Conservation (phyloP, 2,113 vertebrate genomes). For the Menura novaehollandiae region DNA sequence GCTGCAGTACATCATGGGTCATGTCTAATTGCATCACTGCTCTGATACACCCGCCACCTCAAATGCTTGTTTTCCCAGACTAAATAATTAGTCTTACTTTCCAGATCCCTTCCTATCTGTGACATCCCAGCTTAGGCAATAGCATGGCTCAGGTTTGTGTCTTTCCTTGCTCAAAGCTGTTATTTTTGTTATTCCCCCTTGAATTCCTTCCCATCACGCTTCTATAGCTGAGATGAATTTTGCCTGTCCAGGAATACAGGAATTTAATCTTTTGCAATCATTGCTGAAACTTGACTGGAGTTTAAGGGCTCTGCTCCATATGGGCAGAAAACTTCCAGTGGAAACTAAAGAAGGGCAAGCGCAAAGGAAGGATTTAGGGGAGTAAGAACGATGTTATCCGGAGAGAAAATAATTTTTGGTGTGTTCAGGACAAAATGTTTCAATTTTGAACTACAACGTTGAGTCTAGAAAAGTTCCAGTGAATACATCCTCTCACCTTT, state of each 20-base stretch:
- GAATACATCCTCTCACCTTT: neutral
- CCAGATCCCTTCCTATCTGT: neutral
- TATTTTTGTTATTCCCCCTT: neutral
- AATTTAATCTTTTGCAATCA: neutral
- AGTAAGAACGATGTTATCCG: fast-evolving
- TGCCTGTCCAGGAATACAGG: neutral
- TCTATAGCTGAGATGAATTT: neutral
- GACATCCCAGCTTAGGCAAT: neutral
- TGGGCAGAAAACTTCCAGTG: neutral
- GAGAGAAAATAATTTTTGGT: neutral
- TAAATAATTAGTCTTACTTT: neutral
- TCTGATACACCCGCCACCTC: neutral
- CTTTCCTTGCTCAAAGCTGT: neutral
- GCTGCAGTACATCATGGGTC: neutral
- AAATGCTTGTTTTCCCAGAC: neutral
- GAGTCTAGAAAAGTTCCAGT: neutral
- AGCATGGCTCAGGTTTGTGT: neutral
- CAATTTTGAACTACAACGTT: fast-evolving
- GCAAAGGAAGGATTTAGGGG: neutral
- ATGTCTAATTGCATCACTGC: neutral
- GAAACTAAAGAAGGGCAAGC: neutral
- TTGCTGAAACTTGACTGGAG: neutral
- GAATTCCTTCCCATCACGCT: neutral
- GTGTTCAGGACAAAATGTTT: neutral
- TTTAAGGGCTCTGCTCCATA: neutral